Evolutionary conservation across 2,797 vertebrate species (phyloP).

Genomic region (Margarornis squamiger): DNA sequence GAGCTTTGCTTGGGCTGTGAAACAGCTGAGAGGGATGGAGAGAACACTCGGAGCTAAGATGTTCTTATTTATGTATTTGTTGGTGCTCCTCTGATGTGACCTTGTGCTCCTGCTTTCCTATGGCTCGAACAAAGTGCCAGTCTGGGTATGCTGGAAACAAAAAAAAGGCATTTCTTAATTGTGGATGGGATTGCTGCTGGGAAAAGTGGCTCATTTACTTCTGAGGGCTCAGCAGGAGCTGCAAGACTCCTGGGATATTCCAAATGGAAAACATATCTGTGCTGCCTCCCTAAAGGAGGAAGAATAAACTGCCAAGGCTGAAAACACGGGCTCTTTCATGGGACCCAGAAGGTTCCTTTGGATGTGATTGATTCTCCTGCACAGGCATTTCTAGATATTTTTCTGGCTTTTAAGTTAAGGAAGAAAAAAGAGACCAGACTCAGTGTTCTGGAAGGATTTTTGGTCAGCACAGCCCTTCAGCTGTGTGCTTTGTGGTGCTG

Average conservation of each 20-base stretch:
- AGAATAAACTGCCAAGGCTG: slow-evolving; percentile 32
- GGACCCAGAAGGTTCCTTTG: slow-evolving; percentile 22
- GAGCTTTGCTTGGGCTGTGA: neutral
- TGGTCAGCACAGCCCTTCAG: neutral
- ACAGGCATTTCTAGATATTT: neutral
- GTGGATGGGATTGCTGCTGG: neutral
- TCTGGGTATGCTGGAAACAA: neutral
- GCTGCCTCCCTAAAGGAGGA: slow-evolving; percentile 17
- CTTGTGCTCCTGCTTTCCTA: neutral
- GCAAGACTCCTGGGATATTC: slow-evolving; percentile 1
- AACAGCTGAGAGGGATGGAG: neutral
- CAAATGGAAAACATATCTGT: slow-evolving; percentile 41
- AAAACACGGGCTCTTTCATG: neutral
- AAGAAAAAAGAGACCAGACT: neutral
- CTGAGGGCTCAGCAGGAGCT: slow-evolving; percentile 21
- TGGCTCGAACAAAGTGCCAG: neutral
- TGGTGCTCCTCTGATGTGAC: neutral
- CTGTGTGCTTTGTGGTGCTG: neutral
- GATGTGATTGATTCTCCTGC: slow-evolving; percentile 20
- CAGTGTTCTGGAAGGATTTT: neutral
- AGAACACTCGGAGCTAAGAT: neutral
- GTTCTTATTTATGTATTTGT: neutral
- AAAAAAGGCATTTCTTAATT: neutral
- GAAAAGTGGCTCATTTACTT: slow-evolving; percentile 27
- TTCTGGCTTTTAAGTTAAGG: slow-evolving; percentile 13